Evolutionary conservation across 2,888 invertebrate genomes (phyloP).

Genomic region (Xanthia togata): DNA sequence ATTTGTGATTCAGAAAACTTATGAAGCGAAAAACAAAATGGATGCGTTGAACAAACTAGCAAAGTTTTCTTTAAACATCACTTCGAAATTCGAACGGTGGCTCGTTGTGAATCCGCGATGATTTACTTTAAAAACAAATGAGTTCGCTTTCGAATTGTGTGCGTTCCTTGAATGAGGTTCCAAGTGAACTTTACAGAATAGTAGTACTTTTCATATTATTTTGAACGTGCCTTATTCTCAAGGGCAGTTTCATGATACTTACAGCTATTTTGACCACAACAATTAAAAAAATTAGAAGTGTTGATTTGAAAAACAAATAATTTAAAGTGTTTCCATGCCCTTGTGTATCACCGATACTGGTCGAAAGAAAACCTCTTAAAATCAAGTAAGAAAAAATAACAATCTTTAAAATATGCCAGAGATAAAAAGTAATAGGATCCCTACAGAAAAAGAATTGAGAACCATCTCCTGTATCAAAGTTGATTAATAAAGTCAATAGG

Average conservation of each 20-base stretch:
- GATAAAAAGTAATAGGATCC: background rate
- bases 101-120: background rate
- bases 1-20: background rate
- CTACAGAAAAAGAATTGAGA: background rate
- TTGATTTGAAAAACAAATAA: background rate
- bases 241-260: background rate
- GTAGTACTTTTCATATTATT: background rate
- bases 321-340: background rate
- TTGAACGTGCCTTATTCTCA: background rate
- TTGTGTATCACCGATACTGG: background rate
- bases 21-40: background rate
- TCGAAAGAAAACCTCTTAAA: background rate
- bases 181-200: background rate
- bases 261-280: no score
- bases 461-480: conserved; percentile 6
- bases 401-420: background rate
- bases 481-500: background rate
- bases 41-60: background rate
- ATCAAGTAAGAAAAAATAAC: no score
- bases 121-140: conserved; percentile 25
- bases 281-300: background rate
- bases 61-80: background rate
- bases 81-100: conserved; percentile 6
- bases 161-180: background rate
- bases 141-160: conserved; percentile 5